phyloP scores from a whole-genome alignment of 2,797 vertebrate genomes.

The Macroramphosus scolopax region DNA sequence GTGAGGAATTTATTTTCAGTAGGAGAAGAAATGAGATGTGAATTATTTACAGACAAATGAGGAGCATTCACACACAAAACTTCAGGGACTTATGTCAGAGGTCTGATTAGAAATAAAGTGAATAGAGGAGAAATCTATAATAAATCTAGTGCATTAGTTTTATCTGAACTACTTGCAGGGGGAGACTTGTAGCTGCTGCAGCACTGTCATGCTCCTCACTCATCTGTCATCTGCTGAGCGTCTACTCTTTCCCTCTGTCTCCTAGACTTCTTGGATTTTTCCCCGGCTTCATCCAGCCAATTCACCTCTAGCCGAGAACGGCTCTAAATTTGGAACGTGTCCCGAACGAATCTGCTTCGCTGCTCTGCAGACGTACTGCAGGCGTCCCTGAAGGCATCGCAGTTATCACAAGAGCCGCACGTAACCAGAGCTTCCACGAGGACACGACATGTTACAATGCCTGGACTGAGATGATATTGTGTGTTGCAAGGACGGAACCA shows the following conservation, averaged over 20 bases:
- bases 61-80: no score
- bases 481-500: no score
- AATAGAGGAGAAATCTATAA: no score
- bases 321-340: slow-evolving; percentile 3
- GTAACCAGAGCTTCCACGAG: no score
- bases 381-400: not conserved
- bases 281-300: slow-evolving; percentile 11
- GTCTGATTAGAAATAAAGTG: not conserved
- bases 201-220: slow-evolving; percentile 12
- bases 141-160: no score
- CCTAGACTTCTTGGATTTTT: slow-evolving; percentile 21
- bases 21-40: no score
- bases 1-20: no score
- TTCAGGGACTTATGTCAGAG: no score
- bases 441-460: no score
- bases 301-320: not conserved
- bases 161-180: slow-evolving; percentile 1
- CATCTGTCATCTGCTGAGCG: slow-evolving; percentile 10
- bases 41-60: no score
- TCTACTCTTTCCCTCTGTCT: slow-evolving; percentile 8
- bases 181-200: not conserved
- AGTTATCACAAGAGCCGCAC: no score
- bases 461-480: no score
- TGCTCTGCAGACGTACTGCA: slow-evolving; percentile 1
- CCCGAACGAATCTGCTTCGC: not conserved